Evolutionary conservation across 2,113 vertebrate species (phyloP), one percentile per base, ranked within the genome.

Genomic region (Haliaeetus leucogaster): DNA sequence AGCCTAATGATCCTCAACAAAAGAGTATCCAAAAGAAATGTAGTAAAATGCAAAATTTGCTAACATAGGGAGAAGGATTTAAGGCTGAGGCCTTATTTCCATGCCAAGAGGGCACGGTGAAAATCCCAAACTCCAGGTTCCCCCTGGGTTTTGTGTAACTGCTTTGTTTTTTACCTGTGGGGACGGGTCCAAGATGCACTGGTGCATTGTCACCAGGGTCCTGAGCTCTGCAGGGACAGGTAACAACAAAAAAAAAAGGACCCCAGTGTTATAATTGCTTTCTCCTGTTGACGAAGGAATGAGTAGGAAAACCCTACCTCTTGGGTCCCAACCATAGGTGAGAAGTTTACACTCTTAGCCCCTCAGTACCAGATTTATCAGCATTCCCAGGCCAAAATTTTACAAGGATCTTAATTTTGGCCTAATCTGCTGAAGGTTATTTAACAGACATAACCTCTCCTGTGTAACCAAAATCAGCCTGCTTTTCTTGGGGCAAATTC

Each of bases 231-330:
- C 20, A 43, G 48, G 34, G 38, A 11, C 47, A 67, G 6, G 8
- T 9, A 16, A 15, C 3, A 43, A 29, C 34, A 18, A 36, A 43
- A 7, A 16, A 53, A 53, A 16, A 53, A 52, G 25, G 21, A 58
- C 25, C 7, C n/a, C 0, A 1, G 7, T 1, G 1, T 3, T 72
- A 5, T 5, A 17, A 45, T 3, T 23, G 3, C 10, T 34, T 90
- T 52, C 16, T 89, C 12, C 23, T 74, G 17, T 23, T 52, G 6
- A 59, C 0, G 6, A 67, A 42, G 26, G 26, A 55, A 30, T 13
- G 14, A 61, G 9, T 18, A 26, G 18, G 32, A 18, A 55, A 43
- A 48, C 6, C 7, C 36, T 55, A 2, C 3, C 9, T 67, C 65
- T 48, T 36, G 34, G 7, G 8, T 7, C 15, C 13, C 14, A 55